Percentiles rank a stretch among this genome's conserved stretches.
Conservation (phyloP, 2,797 vertebrate genomes). For the Steatocranus sp. region DNA sequence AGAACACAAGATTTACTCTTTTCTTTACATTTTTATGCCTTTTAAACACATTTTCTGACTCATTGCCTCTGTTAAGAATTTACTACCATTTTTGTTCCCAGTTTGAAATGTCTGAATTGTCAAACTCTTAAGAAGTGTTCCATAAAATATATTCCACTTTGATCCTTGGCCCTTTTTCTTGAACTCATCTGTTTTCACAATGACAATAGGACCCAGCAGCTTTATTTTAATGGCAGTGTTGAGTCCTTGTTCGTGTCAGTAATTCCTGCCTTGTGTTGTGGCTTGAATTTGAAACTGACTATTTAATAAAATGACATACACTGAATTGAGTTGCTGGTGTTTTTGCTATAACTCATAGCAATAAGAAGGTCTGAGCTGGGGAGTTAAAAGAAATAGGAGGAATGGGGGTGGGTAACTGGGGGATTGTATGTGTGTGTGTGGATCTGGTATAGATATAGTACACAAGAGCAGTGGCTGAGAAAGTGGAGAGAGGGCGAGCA, state of each 20-base stretch:
- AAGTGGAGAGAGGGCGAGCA: conserved; percentile 11
- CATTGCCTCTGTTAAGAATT: conserved; percentile 55
- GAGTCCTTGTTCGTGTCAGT: neutral
- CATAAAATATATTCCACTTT: neutral
- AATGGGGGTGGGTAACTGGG: neutral
- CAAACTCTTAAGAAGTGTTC: neutral
- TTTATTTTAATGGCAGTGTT: conserved; percentile 5
- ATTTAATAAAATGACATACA: conserved; percentile 27
- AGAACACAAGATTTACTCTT: conserved; percentile 59
- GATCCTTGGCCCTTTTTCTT: neutral
- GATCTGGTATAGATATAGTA: conserved; percentile 13
- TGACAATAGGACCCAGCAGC: neutral
- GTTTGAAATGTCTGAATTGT: neutral
- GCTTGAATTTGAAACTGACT: conserved; percentile 18
- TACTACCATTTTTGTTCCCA: conserved; percentile 36
- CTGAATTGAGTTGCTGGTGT: conserved; percentile 3
- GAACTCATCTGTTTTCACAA: neutral
- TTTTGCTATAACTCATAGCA: conserved; percentile 48
- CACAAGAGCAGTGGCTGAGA: conserved; percentile 30
- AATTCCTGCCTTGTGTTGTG: neutral
- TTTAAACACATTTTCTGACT: conserved; percentile 63
- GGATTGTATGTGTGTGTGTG: neutral
- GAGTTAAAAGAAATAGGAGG: conserved; percentile 1
- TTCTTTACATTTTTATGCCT: conserved; percentile 46
- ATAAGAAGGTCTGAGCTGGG: conserved; percentile 43